phyloP scores from a whole-genome alignment of 1,140 invertebrate genomes.

The Babylonia areolata region DNA sequence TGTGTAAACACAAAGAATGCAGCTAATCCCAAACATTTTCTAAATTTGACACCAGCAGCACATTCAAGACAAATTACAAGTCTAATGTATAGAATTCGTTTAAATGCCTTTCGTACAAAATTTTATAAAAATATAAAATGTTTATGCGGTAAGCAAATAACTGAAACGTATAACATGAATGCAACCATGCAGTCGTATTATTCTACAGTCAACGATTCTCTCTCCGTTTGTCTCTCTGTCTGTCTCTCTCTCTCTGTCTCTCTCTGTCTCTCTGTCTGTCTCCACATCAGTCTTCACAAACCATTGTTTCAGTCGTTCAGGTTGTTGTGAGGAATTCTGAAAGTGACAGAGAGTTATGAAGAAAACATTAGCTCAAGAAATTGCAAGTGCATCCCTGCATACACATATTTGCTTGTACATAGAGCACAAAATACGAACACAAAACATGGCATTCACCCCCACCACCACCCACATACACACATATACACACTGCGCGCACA shows the following conservation, averaged over 20 bases:
- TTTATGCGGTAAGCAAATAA: no score
- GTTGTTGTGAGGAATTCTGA: no score
- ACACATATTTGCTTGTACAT: no score
- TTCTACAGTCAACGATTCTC: neutral
- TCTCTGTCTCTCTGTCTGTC: neutral
- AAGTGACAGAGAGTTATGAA: no score
- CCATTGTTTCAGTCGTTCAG: neutral
- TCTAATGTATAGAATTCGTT: neutral
- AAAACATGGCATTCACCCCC: neutral
- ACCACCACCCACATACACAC: neutral
- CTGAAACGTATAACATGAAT: neutral
- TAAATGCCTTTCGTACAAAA: neutral
- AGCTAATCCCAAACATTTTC: no score
- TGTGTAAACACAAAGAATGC: no score
- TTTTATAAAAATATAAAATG: no score
- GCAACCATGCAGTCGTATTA: neutral
- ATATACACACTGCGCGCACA: neutral
- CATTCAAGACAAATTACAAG: neutral
- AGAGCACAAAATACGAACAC: no score
- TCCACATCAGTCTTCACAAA: neutral
- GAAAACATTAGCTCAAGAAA: no score
- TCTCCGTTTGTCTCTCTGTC: neutral
- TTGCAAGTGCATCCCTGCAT: no score
- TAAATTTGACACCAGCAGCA: neutral
- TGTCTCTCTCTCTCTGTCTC: neutral